A percentile compares a stretch with the other conserved stretches of the same genome.
These are phyloP conservation scores for Lacerta viridis DNA, from an alignment of 2,797 vertebrate species.

Conservation along the genomic window DNA sequence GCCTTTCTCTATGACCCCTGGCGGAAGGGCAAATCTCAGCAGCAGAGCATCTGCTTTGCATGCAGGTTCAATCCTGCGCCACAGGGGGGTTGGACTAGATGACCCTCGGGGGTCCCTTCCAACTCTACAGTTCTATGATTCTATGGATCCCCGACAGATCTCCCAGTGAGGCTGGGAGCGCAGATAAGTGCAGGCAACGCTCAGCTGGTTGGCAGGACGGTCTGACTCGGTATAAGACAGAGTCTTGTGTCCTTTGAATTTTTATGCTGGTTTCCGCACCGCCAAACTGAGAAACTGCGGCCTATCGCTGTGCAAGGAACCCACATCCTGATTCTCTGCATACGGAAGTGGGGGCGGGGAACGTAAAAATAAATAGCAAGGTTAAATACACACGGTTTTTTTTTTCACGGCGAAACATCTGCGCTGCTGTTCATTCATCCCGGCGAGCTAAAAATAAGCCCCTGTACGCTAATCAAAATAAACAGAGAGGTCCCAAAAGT, in stretches of 20 bases:
- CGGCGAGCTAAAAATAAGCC: conserved; percentile 80
- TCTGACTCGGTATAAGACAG: no score
- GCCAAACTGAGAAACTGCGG: conserved; percentile 72
- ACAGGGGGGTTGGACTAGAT: no score
- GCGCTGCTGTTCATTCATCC: conserved; percentile 74
- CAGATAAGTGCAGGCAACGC: no score
- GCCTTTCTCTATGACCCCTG: conserved; percentile 39
- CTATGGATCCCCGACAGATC: no score
- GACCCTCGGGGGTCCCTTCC: no score
- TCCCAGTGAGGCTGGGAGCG: no score
- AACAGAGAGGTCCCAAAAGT: conserved; percentile 78
- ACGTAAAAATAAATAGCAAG: conserved; percentile 81
- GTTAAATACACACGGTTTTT: conserved; percentile 78
- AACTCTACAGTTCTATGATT: no score
- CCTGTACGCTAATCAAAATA: conserved; percentile 79
- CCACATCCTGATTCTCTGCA: conserved; percentile 84
- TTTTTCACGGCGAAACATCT: conserved; percentile 77
- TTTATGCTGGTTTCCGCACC: conserved; percentile 72
- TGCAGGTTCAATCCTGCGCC: no score
- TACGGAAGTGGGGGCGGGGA: conserved; percentile 43
- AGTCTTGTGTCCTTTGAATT: conserved; percentile 61
- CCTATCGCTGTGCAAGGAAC: conserved; percentile 76
- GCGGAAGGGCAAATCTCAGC: background rate
- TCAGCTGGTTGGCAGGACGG: no score
- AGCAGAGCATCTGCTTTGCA: no score